These are phyloP conservation scores for Psophia crepitans DNA, from an alignment of 2,113 vertebrate genomes.

Conservation along the genomic window DNA sequence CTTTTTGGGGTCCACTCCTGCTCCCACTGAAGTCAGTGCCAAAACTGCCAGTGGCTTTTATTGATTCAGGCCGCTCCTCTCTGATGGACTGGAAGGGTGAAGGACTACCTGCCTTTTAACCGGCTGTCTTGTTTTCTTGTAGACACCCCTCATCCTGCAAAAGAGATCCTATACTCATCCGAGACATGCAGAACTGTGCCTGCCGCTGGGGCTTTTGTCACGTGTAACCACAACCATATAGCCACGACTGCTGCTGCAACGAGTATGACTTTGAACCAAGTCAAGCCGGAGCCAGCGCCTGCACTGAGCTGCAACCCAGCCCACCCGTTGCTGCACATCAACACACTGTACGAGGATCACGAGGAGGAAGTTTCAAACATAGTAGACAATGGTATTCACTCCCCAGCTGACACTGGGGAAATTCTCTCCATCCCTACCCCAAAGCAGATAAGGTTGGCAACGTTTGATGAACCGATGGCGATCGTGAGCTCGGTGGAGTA, in stretches of 20 bases:
- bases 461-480: conserved; percentile 77
- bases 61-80: neutral
- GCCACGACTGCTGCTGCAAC: conserved; percentile 53
- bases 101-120: neutral
- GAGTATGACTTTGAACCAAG: conserved; percentile 60
- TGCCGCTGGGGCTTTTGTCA: conserved; percentile 68
- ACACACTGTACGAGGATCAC: conserved; percentile 76
- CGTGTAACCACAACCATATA: conserved; percentile 68
- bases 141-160: conserved; percentile 72
- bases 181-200: conserved; percentile 70
- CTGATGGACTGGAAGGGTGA: neutral
- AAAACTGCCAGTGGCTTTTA: neutral
- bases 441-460: conserved; percentile 77
- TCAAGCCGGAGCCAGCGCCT: conserved; percentile 66
- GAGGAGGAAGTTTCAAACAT: conserved; percentile 72
- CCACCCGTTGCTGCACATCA: conserved; percentile 79
- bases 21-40: conserved; percentile 2
- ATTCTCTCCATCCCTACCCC: conserved; percentile 74
- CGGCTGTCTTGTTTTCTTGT: conserved; percentile 30
- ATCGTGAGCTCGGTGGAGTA: conserved; percentile 79
- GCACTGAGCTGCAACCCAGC: conserved; percentile 76
- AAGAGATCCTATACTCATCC: conserved; percentile 70
- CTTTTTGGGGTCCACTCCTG: neutral
- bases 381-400: conserved; percentile 59
- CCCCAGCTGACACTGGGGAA: conserved; percentile 57